Conservation (phyloP, 2,113 vertebrate species). For the Gorsachius goisagi region DNA sequence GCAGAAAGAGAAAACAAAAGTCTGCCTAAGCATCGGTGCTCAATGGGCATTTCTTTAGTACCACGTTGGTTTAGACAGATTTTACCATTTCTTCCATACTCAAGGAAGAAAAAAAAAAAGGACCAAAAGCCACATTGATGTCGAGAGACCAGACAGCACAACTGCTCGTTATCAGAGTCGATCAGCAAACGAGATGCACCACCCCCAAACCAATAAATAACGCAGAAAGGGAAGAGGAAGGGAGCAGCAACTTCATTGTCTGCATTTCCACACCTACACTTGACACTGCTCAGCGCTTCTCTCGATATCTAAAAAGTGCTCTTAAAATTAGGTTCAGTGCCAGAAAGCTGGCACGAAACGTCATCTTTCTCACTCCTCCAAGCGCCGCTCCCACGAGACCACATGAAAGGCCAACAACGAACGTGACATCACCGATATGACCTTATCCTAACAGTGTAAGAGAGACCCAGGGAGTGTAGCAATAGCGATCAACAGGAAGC, state of each 20-base stretch:
- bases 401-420: not conserved
- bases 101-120: not conserved
- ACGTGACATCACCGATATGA: not conserved
- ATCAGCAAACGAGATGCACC: not conserved
- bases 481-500: not conserved
- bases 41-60: not conserved
- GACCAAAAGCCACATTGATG: not conserved
- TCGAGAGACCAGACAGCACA: not conserved
- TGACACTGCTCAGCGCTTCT: not conserved
- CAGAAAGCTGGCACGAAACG: not conserved
- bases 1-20: not conserved
- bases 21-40: not conserved
- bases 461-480: not conserved
- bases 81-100: not conserved
- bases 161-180: not conserved
- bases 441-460: not conserved
- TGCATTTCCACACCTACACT: not conserved
- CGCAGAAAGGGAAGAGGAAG: not conserved
- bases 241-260: not conserved
- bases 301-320: not conserved
- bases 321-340: not conserved
- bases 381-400: not conserved
- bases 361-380: not conserved
- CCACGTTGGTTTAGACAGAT: rapidly evolving
- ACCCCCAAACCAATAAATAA: not conserved